Evolutionary conservation across 2,797 vertebrate species (phyloP).

Genomic region (Nyctibius grandis): DNA sequence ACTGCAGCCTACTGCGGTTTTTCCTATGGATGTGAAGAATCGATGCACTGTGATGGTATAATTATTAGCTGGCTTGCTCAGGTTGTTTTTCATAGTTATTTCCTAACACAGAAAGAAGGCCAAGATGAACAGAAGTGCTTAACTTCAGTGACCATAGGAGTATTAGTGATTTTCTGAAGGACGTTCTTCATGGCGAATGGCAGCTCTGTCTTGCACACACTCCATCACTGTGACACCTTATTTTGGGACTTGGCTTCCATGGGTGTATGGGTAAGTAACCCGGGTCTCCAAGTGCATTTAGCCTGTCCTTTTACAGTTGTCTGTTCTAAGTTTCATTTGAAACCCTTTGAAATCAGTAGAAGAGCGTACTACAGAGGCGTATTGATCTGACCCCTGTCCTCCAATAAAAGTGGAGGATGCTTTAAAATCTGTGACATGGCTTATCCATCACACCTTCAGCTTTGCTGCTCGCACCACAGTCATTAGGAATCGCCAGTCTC

Average conservation of each 20-base stretch:
- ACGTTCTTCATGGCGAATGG: accelerated
- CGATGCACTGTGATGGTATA: accelerated
- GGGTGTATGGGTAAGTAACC: neutral
- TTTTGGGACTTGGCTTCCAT: neutral
- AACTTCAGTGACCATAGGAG: neutral
- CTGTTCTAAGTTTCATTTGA: neutral
- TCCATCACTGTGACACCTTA: neutral
- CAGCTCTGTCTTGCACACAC: neutral
- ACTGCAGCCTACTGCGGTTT: neutral
- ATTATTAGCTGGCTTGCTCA: neutral
- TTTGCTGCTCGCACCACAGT: neutral
- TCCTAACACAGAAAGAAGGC: neutral
- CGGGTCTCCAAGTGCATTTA: neutral
- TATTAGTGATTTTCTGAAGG: neutral
- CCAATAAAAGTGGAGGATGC: neutral
- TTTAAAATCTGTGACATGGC: neutral
- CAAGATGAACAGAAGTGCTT: neutral
- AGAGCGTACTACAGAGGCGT: neutral
- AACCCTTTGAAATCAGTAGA: neutral
- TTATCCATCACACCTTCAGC: neutral
- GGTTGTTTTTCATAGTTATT: neutral
- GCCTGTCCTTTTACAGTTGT: neutral
- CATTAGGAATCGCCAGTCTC: neutral
- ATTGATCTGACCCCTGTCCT: neutral
- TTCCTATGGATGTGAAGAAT: neutral